Base-by-base conservation (phyloP, 2,888 invertebrate genomes). In the Nymphalis polychloros region DNA sequence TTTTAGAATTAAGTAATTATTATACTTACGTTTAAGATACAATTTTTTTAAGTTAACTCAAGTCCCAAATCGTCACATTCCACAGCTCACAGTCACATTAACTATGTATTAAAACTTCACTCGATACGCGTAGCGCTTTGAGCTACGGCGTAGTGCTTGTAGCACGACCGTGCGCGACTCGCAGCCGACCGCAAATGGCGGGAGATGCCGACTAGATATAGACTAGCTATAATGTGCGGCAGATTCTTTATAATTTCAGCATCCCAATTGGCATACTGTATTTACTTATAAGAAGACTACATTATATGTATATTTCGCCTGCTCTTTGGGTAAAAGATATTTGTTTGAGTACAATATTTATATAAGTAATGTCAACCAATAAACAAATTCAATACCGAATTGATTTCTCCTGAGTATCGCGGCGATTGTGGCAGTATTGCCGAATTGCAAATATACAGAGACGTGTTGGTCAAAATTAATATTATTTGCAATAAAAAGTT, bases 161-260 rank as follows among this genome's bases (percentile, higher is more conserved):
- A 75, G 76, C 73, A 69, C 75, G 75, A 81, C 88, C 87, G 84
- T 82, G 78, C 86, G 80, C 84, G 81, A 77, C 80, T 81, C 76
- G 80, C 72, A 73, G 79, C 77, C 76, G 79, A 78, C 77, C 80
- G 76, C 82, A 83, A 89, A 81, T 89, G 89, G 79, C 84, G 82
- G 81, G 79, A 79, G 77, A 68, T 60, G 31, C 46, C 67, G 69
- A 72, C 41, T 41, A 13, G 60, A 49, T 70, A 72, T 63, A 72
- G 73, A 70, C 35, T 61, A 63, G 52, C 46, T 19, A 35, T 16
- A 35, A 10, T 48, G 13, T 47, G 20, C 23, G 6, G 16, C 23
- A 48, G 17, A 49, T 47, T 23, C 46, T 49, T 10, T 10, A 46
- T 62, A 61, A 10, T 23, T 20, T 59, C 76, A 77, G 78, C 73